phyloP scores from a whole-genome alignment of 2,888 invertebrate species.

The Drosophila yooni region DNA sequence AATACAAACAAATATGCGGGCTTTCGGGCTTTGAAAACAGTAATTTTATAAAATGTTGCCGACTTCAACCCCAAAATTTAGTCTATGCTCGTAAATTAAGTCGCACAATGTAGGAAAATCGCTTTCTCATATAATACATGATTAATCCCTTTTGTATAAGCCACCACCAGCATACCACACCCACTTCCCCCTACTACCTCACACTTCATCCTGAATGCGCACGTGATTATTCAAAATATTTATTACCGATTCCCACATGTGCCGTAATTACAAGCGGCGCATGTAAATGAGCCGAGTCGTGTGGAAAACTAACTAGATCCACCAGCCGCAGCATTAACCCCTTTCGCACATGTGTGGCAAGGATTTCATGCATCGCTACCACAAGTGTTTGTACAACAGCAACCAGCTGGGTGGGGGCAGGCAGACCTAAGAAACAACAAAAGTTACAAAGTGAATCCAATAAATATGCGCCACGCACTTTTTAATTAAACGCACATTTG shows the following conservation, averaged over 20 bases:
- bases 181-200: not conserved
- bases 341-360: slow-evolving; percentile 61
- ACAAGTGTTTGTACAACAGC: slow-evolving; percentile 34
- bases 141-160: slow-evolving; percentile 28
- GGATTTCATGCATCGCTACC: slow-evolving; percentile 55
- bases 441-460: slow-evolving; percentile 68
- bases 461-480: slow-evolving; percentile 51
- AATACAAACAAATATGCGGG: not conserved
- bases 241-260: slow-evolving; percentile 55
- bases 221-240: slow-evolving; percentile 60
- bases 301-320: slow-evolving; percentile 48
- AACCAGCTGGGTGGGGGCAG: not conserved
- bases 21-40: not conserved
- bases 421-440: slow-evolving; percentile 17
- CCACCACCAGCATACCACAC: slow-evolving; percentile 11
- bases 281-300: slow-evolving; percentile 53
- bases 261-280: slow-evolving; percentile 47
- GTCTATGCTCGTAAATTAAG: slow-evolving; percentile 32
- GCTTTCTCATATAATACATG: slow-evolving; percentile 10
- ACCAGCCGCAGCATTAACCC: slow-evolving; percentile 68
- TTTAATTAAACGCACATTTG: slow-evolving; percentile 65
- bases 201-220: slow-evolving; percentile 5
- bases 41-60: not conserved
- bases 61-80: not conserved
- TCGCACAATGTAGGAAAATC: not conserved